Evolutionary conservation across 2,888 invertebrate genomes (phyloP).

Genomic region (Ichneumoninae sp.): DNA sequence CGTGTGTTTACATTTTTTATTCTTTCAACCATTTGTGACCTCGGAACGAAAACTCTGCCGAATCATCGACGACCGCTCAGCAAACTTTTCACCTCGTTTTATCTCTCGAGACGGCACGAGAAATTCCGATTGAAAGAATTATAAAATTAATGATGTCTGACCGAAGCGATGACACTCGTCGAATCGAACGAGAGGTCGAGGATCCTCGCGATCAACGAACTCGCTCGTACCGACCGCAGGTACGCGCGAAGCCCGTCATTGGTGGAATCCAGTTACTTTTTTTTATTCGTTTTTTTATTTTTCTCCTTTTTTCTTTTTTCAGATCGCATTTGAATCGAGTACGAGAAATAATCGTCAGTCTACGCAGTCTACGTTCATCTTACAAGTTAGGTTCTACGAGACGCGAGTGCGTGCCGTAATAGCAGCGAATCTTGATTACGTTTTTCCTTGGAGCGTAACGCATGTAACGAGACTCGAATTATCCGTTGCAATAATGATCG

Average conservation of each 20-base stretch:
- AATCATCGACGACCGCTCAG: neutral
- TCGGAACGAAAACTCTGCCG: neutral
- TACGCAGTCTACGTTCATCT: neutral
- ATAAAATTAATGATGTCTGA: slow-evolving; percentile 34
- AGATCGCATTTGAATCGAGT: neutral
- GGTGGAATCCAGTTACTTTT: neutral
- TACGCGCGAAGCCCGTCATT: neutral
- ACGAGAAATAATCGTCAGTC: neutral
- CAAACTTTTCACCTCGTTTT: neutral
- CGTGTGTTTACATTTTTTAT: neutral
- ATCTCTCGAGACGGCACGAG: neutral
- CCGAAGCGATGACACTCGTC: neutral
- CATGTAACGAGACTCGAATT: slow-evolving; percentile 62
- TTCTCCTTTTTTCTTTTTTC: neutral
- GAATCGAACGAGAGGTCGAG: neutral
- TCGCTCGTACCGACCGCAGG: neutral
- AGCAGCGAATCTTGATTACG: slow-evolving; percentile 66
- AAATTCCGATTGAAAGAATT: neutral
- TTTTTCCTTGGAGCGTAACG: slow-evolving; percentile 64
- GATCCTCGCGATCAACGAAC: slow-evolving; percentile 35
- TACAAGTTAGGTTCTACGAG: neutral
- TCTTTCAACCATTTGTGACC: neutral
- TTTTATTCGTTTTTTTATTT: neutral
- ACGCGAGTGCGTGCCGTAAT: slow-evolving; percentile 60
- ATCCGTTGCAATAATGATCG: slow-evolving; percentile 60